These are phyloP conservation scores for Myrmophylax atrothorax DNA, from an alignment of 2,113 vertebrate genomes.

Conservation along the genomic window DNA sequence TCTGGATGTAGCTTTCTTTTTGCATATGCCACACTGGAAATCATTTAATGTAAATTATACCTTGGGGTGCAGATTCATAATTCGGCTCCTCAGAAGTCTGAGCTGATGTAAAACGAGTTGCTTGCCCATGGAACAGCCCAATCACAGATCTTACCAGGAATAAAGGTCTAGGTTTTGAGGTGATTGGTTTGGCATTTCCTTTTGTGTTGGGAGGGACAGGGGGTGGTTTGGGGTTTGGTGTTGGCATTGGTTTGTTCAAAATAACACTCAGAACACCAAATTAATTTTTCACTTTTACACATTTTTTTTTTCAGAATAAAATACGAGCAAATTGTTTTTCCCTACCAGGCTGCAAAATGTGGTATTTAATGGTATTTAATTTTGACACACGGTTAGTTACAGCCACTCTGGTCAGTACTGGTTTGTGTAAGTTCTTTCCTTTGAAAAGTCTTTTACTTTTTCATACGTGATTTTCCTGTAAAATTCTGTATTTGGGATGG, in stretches of 20 bases:
- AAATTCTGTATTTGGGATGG: neutral
- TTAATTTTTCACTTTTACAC: neutral
- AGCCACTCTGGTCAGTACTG: neutral
- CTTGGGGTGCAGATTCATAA: neutral
- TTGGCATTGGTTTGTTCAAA: neutral
- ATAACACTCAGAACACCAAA: neutral
- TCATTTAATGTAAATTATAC: neutral
- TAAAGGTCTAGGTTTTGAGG: neutral
- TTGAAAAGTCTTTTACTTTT: neutral
- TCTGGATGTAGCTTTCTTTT: neutral
- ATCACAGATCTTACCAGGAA: neutral
- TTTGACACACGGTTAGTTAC: neutral
- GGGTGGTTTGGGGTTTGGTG: neutral
- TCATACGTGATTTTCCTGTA: neutral
- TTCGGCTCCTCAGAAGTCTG: neutral
- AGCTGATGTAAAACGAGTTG: rapidly evolving
- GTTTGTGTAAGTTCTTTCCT: neutral
- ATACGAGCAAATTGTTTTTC: neutral
- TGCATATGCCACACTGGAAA: neutral
- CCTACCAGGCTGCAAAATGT: neutral
- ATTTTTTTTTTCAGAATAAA: neutral
- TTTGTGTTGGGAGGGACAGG: neutral
- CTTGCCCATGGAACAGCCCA: neutral
- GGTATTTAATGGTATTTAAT: neutral
- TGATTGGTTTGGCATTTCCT: neutral